Evolutionary conservation across 2,888 invertebrate genomes (phyloP).

Genomic region (Trissoscelio sp.): DNA sequence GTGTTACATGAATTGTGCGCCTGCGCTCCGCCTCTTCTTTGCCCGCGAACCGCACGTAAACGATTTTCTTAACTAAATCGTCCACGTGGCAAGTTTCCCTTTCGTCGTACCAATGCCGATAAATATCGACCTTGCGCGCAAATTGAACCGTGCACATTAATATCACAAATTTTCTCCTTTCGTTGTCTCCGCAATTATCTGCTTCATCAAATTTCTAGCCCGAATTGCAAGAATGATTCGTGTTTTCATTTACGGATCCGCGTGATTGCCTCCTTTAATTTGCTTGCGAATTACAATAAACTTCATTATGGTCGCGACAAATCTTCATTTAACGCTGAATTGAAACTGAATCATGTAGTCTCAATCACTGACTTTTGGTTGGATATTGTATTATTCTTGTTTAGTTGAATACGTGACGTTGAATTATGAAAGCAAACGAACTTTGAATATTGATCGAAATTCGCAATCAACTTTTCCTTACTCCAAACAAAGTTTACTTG

Average conservation of each 20-base stretch:
- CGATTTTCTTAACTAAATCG: slow-evolving; percentile 54
- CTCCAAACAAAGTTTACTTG: no score
- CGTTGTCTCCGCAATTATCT: slow-evolving; percentile 12
- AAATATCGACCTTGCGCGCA: slow-evolving; percentile 40
- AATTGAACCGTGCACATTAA: background rate
- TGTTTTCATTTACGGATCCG: slow-evolving; percentile 13
- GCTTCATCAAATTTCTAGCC: slow-evolving; percentile 38
- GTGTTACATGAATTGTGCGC: slow-evolving; percentile 69
- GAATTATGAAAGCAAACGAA: no score
- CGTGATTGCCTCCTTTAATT: slow-evolving; percentile 15
- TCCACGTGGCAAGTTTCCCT: slow-evolving; percentile 62
- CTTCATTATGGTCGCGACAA: background rate
- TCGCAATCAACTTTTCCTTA: no score
- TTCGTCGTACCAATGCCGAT: slow-evolving; percentile 55
- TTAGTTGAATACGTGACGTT: background rate
- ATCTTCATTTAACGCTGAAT: slow-evolving; percentile 7
- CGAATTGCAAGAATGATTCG: slow-evolving; percentile 23
- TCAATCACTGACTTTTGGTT: background rate
- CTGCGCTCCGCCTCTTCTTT: slow-evolving; percentile 58
- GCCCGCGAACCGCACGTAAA: slow-evolving; percentile 47
- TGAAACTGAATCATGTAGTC: slow-evolving; percentile 7
- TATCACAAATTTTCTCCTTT: slow-evolving; percentile 22
- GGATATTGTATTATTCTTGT: background rate
- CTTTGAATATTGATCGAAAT: no score
- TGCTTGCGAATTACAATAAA: slow-evolving; percentile 18